These are phyloP conservation scores for Xiphophorus maculatus DNA, from an alignment of 2,113 vertebrate genomes.

Conservation along the genomic window DNA sequence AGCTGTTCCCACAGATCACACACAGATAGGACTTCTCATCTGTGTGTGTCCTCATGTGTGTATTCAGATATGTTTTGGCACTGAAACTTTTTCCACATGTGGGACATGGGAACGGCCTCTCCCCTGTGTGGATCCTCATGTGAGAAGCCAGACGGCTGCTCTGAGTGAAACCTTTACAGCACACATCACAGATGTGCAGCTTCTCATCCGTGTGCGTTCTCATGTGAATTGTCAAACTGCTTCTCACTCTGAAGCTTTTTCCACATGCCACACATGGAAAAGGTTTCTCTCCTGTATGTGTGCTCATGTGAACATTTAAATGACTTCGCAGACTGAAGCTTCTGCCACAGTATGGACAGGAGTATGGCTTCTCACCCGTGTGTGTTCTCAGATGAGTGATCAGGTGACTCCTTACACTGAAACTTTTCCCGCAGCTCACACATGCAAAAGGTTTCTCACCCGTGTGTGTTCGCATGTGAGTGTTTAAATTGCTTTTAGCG, in stretches of 20 bases:
- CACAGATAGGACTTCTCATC: background rate
- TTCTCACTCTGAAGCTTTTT: constrained; percentile 1
- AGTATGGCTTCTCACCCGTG: background rate
- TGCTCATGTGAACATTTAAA: background rate
- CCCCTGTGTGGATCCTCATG: background rate
- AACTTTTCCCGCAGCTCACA: constrained; percentile 1
- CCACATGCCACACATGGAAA: constrained; percentile 1
- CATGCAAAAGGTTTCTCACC: background rate
- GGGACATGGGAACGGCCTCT: background rate
- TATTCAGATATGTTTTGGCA: background rate
- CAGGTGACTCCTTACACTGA: constrained; percentile 2
- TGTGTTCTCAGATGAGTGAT: constrained; percentile 6
- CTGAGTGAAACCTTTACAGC: background rate
- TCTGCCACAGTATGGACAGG: background rate
- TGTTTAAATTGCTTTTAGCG: background rate
- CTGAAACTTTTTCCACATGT: background rate
- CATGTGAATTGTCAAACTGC: constrained; percentile 2
- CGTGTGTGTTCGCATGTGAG: constrained; percentile 2
- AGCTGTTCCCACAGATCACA: background rate
- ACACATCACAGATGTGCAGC: constrained; percentile 4
- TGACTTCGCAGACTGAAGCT: background rate
- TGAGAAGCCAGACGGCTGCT: background rate
- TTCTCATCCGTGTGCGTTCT: constrained; percentile 1
- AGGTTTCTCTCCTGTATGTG: background rate
- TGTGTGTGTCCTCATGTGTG: constrained; percentile 5